Percentiles rank a stretch among this genome's conserved stretches.
Conservation (phyloP, 2,888 invertebrate species). For the Polyommatus iphigenia region DNA sequence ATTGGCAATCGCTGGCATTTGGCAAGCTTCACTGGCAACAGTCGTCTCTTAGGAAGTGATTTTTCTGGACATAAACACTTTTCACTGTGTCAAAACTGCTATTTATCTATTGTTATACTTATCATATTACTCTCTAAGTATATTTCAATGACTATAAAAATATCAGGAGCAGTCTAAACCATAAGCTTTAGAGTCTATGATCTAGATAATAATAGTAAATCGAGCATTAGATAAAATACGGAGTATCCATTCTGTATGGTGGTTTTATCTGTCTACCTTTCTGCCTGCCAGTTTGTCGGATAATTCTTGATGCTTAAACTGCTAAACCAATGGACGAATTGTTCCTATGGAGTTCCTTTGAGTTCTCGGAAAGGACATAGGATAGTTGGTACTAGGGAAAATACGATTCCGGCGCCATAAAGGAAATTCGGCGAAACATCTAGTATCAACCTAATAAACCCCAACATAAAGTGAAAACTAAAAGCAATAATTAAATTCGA, state of each 20-base stretch:
- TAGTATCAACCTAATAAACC: neutral
- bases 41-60: constrained; percentile 46
- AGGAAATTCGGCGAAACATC: no score
- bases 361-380: no score
- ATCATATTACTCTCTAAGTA: neutral
- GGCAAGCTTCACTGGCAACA: constrained; percentile 41
- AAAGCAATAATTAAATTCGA: constrained; percentile 24
- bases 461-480: constrained; percentile 15
- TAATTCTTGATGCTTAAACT: no score
- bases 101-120: constrained; percentile 35
- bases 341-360: no score
- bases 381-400: no score
- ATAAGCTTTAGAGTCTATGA: neutral
- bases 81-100: constrained; percentile 40
- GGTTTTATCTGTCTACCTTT: no score
- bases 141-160: neutral
- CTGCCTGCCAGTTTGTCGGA: no score
- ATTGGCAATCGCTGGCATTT: constrained; percentile 42
- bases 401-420: no score
- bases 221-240: no score
- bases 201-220: no score
- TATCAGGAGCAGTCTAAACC: neutral
- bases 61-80: constrained; percentile 43
- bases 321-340: no score
- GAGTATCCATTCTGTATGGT: no score